Evolutionary conservation across 2,797 vertebrate species (phyloP).

Genomic region (Protosalanx chinensis): DNA sequence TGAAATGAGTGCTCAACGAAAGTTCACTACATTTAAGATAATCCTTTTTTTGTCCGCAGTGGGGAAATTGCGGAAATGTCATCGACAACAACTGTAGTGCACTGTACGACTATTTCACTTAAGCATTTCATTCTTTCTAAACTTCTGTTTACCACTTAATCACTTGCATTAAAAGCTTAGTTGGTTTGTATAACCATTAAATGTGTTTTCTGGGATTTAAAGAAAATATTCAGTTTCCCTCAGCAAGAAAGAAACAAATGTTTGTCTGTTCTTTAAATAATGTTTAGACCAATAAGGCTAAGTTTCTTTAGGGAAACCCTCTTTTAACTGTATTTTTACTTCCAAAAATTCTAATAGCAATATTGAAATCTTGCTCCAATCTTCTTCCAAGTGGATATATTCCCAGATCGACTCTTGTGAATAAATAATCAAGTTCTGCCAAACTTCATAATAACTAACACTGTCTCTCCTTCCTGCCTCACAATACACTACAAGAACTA

Average conservation of each 20-base stretch:
- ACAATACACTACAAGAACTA: background rate
- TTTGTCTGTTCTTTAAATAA: background rate
- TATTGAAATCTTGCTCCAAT: background rate
- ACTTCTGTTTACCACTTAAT: background rate
- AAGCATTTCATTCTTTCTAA: too few species aligned
- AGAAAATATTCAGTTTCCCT: background rate
- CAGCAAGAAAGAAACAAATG: background rate
- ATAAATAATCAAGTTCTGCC: conserved; percentile 10
- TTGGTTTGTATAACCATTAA: background rate
- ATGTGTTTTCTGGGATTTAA: background rate
- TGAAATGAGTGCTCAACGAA: background rate
- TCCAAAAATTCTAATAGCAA: background rate
- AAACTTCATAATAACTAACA: conserved; percentile 1
- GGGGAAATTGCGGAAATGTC: too few species aligned
- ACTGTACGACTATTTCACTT: background rate
- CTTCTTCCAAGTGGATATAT: conserved; percentile 5
- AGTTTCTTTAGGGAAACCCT: background rate
- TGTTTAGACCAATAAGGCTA: background rate
- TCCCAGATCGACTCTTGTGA: conserved; percentile 11
- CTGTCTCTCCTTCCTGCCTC: background rate
- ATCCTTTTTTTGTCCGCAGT: too few species aligned
- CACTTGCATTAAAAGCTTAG: background rate
- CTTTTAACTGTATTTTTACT: background rate
- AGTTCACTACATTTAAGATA: background rate
- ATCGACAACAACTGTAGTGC: background rate